Evolutionary conservation across 2,797 vertebrate genomes (phyloP).

Genomic region (Pygocentrus nattereri): DNA sequence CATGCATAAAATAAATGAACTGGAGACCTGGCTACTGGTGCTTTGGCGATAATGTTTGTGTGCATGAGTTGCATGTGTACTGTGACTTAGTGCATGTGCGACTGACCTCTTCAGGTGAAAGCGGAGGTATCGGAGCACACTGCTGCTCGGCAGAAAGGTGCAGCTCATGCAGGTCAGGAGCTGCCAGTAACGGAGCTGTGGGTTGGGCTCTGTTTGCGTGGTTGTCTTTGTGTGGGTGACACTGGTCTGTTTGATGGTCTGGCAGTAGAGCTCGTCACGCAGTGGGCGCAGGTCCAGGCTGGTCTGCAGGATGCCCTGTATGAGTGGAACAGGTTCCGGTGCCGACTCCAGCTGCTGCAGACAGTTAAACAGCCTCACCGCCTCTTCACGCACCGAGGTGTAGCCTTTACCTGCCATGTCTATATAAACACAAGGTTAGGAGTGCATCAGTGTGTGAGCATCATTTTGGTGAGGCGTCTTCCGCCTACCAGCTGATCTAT

Average conservation of each 20-base stretch:
- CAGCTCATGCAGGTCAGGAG: constrained; percentile 98
- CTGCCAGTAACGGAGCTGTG: constrained; percentile 95
- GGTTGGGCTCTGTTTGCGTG: constrained; percentile 72
- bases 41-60: background rate
- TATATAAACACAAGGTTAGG: background rate
- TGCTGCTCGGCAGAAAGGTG: constrained; percentile 89
- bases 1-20: too few species aligned
- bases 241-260: constrained; percentile 97
- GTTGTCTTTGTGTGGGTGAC: constrained; percentile 72
- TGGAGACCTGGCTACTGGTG: too few species aligned
- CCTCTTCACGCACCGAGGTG: constrained; percentile 90
- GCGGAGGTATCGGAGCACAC: constrained; percentile 87
- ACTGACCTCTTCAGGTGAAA: constrained; percentile 93
- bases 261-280: constrained; percentile 96
- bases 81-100: background rate
- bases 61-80: background rate
- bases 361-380: constrained; percentile 93
- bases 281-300: constrained; percentile 93
- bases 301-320: constrained; percentile 97
- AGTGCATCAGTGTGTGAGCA: too few species aligned
- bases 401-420: constrained; percentile 82
- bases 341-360: constrained; percentile 92
- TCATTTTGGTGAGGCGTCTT: too few species aligned
- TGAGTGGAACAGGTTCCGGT: constrained; percentile 86
- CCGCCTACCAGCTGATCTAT: too few species aligned